These are phyloP conservation scores for Helostoma temminkii DNA, from an alignment of 2,797 vertebrate genomes.

Conservation along the genomic window DNA sequence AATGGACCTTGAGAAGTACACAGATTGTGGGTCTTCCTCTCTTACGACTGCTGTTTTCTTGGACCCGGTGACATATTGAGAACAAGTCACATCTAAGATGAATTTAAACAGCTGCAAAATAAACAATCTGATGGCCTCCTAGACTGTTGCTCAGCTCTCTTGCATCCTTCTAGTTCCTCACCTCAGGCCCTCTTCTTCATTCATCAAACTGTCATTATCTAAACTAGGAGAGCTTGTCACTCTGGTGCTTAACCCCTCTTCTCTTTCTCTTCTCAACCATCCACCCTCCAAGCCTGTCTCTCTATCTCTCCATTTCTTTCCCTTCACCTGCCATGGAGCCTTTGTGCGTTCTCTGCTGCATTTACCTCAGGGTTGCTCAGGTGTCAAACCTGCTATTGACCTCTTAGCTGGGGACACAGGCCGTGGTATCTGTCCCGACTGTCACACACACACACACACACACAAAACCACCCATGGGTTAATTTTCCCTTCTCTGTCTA, in stretches of 20 bases:
- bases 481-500: conserved; percentile 20
- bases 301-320: conserved; percentile 17
- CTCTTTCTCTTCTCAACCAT: conserved; percentile 64
- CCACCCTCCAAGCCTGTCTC: conserved; percentile 18
- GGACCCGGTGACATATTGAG: not conserved
- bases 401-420: conserved; percentile 30
- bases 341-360: conserved; percentile 20
- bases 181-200: conserved; percentile 62
- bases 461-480: conserved; percentile 15
- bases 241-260: conserved; percentile 76
- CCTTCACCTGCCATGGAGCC: conserved; percentile 42
- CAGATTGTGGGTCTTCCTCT: conserved; percentile 16
- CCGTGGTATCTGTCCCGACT: conserved; percentile 35
- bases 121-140: conserved; percentile 14
- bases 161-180: conserved; percentile 49
- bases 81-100: not conserved
- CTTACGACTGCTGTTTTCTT: conserved; percentile 28
- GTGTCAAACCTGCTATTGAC: conserved; percentile 48
- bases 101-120: not conserved
- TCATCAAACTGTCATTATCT: conserved; percentile 76
- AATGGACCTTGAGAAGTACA: conserved; percentile 75
- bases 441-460: conserved; percentile 15
- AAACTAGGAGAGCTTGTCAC: conserved; percentile 75
- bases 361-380: conserved; percentile 37
- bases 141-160: conserved; percentile 23